Percentiles rank a stretch among this genome's conserved stretches.
Evolutionary conservation across 2,113 vertebrate genomes (phyloP).

Genomic region (Potamarius usumacintae): DNA sequence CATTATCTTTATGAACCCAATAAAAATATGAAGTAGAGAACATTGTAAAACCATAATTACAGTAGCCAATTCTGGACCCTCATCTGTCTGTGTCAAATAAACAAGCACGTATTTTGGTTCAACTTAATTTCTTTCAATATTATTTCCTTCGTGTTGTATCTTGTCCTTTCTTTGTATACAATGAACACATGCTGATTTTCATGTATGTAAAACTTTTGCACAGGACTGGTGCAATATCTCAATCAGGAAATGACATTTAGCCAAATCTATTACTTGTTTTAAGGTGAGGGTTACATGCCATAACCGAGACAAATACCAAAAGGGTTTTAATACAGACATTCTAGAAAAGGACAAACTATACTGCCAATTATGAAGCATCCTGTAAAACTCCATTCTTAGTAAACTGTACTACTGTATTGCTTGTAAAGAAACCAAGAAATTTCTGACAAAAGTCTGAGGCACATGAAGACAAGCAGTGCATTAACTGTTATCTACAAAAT

Average conservation of each 20-base stretch:
- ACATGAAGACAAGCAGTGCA: constrained; percentile 2
- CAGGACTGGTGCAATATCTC: neutral
- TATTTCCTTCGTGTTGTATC: neutral
- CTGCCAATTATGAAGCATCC: neutral
- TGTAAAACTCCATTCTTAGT: neutral
- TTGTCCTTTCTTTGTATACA: constrained; percentile 45
- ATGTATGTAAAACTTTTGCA: constrained; percentile 31
- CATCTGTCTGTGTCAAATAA: constrained; percentile 48
- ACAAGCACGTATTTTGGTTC: constrained; percentile 33
- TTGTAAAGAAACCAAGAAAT: neutral
- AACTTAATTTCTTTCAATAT: neutral
- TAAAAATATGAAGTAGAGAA: constrained; percentile 56
- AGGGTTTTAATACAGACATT: constrained; percentile 12
- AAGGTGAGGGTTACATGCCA: neutral
- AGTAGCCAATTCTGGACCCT: constrained; percentile 56
- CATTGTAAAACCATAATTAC: constrained; percentile 56
- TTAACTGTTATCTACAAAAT: neutral
- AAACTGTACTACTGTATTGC: neutral
- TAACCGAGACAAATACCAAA: constrained; percentile 25
- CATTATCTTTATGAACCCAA: constrained; percentile 59
- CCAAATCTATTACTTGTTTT: neutral
- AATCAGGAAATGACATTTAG: neutral
- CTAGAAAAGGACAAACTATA: neutral
- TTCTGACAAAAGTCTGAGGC: neutral
- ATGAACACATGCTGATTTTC: constrained; percentile 21